Conservation (phyloP, 2,113 vertebrate species). For the Siniperca knerii region DNA sequence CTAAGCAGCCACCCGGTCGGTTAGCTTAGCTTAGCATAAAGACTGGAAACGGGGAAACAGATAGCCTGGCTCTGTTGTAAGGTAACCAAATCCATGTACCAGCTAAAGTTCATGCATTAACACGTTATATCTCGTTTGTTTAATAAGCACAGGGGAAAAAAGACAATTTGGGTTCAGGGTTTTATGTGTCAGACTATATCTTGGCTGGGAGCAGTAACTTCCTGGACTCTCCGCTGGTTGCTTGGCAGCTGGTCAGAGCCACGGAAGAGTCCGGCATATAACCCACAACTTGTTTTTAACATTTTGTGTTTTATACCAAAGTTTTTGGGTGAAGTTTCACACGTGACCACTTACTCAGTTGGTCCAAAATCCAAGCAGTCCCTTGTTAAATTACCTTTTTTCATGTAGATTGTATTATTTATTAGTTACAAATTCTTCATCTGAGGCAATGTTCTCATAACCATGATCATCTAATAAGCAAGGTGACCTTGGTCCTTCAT, state of each 20-base stretch:
- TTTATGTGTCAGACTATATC: not conserved
- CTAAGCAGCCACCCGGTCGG: not conserved
- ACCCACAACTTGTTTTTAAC: not conserved
- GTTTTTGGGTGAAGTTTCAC: not conserved
- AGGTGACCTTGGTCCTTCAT: constrained; percentile 20
- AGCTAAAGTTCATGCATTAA: not conserved
- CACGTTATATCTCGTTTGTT: not conserved
- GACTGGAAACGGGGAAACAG: not conserved
- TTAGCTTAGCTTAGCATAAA: constrained; percentile 26
- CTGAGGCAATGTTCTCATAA: constrained; percentile 1
- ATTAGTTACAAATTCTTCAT: not conserved
- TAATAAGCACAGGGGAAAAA: not conserved
- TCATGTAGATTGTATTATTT: not conserved
- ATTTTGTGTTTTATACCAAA: not conserved
- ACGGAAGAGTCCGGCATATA: not conserved
- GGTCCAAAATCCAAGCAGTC: not conserved
- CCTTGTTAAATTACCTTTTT: not conserved
- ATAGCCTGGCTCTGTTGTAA: not conserved
- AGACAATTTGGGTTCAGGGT: not conserved
- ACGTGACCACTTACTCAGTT: not conserved
- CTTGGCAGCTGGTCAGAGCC: not conserved
- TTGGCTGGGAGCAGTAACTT: constrained; percentile 1
- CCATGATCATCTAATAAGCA: constrained; percentile 33
- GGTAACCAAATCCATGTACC: not conserved
- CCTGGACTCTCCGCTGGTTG: not conserved